Evolutionary conservation across 1,140 invertebrate genomes (phyloP).

Genomic region (Drosophila ohnishii): DNA sequence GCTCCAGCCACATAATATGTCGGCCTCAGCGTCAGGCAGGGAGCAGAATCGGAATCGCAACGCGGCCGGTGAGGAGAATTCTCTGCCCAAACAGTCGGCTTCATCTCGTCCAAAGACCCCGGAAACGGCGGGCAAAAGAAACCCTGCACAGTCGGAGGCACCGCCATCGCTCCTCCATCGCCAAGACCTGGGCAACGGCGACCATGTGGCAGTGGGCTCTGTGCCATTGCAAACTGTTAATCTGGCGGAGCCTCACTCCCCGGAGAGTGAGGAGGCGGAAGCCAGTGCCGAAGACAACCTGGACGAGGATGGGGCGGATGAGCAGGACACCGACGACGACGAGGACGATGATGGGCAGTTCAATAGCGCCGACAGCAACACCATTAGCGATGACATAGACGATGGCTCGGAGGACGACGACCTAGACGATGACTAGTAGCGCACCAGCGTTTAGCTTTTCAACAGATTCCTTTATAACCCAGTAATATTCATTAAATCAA

Average conservation of each 20-base stretch:
- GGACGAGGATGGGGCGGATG: conserved; percentile 26
- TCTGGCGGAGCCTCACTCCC: conserved; percentile 1
- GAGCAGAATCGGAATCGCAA: conserved; percentile 13
- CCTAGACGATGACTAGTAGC: conserved; percentile 11
- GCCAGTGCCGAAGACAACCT: conserved; percentile 26
- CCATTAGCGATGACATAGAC: conserved; percentile 21
- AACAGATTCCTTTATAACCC: conserved; percentile 6
- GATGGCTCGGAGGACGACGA: conserved; percentile 30
- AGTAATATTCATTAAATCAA: not conserved
- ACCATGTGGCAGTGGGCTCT: conserved; percentile 42
- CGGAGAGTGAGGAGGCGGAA: conserved; percentile 17
- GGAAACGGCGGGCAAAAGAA: not conserved
- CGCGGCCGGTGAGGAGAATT: conserved; percentile 54
- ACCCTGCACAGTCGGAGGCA: not conserved
- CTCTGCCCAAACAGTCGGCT: not conserved
- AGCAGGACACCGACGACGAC: conserved; percentile 28
- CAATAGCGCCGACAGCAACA: conserved; percentile 37
- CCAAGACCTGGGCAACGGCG: conserved; percentile 58
- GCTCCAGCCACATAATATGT: conserved; percentile 20
- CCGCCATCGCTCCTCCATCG: conserved; percentile 7
- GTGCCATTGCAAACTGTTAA: conserved; percentile 5
- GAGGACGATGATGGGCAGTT: conserved; percentile 39
- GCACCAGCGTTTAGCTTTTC: not conserved
- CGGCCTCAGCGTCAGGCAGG: not conserved
- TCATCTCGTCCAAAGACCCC: not conserved